These are phyloP conservation scores for Pterobdella sp. DNA, from an alignment of 2,888 invertebrate genomes.

Conservation along the genomic window DNA sequence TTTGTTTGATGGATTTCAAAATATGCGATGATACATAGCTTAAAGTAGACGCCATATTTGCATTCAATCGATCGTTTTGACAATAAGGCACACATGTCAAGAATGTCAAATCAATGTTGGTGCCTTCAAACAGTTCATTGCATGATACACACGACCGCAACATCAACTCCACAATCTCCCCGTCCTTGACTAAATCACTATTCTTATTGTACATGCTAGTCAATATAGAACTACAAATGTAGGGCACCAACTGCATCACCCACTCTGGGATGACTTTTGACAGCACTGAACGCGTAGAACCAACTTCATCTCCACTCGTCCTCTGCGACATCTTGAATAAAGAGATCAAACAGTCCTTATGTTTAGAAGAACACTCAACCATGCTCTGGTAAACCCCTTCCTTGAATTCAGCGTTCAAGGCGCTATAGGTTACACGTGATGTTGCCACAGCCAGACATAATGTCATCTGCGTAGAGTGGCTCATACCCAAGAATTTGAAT, in stretches of 20 bases:
- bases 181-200: neutral
- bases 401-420: no score
- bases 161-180: neutral
- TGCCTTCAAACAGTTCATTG: neutral
- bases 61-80: neutral
- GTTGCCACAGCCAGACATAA: no score
- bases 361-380: no score
- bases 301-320: neutral
- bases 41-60: neutral
- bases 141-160: neutral
- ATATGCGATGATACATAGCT: neutral
- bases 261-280: neutral
- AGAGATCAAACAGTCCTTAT: no score
- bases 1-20: neutral
- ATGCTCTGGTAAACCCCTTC: no score
- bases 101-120: neutral
- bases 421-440: no score
- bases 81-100: neutral
- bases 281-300: neutral
- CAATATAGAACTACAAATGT: neutral
- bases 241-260: neutral
- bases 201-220: neutral
- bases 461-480: no score
- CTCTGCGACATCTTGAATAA: no score
- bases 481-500: no score